Conservation (phyloP, 2,113 vertebrate genomes). For the Ceyx cyanopectus region DNA sequence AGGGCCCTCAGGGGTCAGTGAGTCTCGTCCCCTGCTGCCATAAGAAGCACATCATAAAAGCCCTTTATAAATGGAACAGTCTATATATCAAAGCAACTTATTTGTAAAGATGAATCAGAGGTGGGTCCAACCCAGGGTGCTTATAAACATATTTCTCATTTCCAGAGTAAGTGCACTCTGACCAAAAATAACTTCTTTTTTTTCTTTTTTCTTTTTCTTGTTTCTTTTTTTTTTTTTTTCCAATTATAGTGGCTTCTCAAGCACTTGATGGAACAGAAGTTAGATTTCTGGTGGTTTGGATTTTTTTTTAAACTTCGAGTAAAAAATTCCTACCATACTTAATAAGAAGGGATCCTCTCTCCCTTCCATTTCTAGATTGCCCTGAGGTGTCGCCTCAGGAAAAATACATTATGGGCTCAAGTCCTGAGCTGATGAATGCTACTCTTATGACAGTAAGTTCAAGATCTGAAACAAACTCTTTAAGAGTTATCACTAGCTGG, state of each 20-base stretch:
- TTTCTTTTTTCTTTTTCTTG: not conserved
- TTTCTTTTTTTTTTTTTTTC: not conserved
- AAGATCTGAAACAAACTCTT: not conserved
- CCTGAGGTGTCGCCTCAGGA: constrained; percentile 60
- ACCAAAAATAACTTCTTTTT: not conserved
- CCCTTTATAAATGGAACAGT: not conserved
- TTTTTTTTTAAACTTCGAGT: not conserved
- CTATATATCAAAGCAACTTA: not conserved
- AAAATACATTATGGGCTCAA: constrained; percentile 30
- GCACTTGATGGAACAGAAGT: not conserved
- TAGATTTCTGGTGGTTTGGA: not conserved
- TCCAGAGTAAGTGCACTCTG: not conserved
- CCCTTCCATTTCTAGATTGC: constrained; percentile 40
- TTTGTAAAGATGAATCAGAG: not conserved
- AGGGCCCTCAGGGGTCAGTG: not conserved
- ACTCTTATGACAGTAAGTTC: not conserved
- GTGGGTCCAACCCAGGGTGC: not conserved
- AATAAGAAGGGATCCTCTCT: not conserved
- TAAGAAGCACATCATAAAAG: not conserved
- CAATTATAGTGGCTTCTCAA: not conserved
- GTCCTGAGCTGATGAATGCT: constrained; percentile 5
- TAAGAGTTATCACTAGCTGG: not conserved
- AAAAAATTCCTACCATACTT: not conserved
- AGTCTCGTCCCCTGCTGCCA: not conserved
- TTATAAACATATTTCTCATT: not conserved